Percentiles rank a stretch among this genome's conserved stretches.
These are phyloP conservation scores for Strigamia transsilvanica DNA, from an alignment of 2,888 invertebrate species.

Conservation along the genomic window DNA sequence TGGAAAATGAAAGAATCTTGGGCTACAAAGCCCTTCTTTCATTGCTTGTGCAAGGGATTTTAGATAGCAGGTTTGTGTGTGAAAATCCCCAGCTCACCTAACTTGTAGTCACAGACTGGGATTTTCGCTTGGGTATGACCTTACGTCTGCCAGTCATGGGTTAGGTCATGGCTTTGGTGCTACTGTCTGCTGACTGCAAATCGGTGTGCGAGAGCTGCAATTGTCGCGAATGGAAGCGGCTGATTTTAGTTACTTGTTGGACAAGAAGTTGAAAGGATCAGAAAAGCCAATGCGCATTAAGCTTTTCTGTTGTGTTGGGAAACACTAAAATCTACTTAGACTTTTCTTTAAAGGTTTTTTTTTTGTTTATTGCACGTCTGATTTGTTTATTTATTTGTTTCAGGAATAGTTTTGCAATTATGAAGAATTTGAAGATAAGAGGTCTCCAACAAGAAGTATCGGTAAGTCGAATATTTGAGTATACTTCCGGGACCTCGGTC, in stretches of 20 bases:
- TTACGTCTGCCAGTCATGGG: slow-evolving; percentile 19
- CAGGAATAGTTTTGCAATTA: neutral
- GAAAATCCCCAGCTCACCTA: neutral
- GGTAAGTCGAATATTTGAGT: no score
- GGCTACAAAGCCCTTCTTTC: neutral
- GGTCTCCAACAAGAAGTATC: no score
- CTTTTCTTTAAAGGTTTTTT: neutral
- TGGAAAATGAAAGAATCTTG: no score
- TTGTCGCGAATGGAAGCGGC: neutral
- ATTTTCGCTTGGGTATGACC: slow-evolving; percentile 11
- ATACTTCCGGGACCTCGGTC: no score
- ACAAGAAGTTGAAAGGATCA: slow-evolving; percentile 16
- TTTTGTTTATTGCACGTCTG: neutral
- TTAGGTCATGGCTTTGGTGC: slow-evolving; percentile 35
- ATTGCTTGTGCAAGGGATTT: neutral
- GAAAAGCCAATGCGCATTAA: slow-evolving; percentile 18
- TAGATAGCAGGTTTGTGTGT: neutral
- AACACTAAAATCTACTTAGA: neutral
- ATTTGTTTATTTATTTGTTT: neutral
- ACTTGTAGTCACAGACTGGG: neutral
- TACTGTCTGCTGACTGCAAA: slow-evolving; percentile 35
- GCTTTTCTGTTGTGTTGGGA: neutral
- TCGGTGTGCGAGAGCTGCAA: neutral
- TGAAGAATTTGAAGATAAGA: no score
- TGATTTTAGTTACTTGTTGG: slow-evolving; percentile 9